Evolutionary conservation across 1,140 invertebrate genomes (phyloP).

Genomic region (Gryon sp.): DNA sequence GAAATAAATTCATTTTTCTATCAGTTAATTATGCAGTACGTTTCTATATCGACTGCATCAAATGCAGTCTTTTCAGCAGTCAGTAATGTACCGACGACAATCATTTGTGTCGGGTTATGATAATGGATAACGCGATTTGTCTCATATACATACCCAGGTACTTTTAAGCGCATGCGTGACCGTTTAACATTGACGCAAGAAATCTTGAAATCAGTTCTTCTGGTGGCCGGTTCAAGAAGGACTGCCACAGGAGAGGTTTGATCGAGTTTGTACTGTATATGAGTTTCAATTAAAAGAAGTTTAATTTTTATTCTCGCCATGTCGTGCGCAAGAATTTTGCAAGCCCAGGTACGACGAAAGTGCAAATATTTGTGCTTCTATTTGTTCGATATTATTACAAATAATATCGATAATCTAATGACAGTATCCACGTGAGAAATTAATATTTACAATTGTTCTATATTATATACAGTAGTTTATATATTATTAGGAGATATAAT

Average conservation of each 20-base stretch:
- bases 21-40: neutral
- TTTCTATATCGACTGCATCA: neutral
- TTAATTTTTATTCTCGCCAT: constrained; percentile 77
- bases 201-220: constrained; percentile 72
- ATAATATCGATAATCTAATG: too few species aligned
- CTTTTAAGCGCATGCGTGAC: constrained; percentile 67
- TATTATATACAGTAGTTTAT: too few species aligned
- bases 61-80: neutral
- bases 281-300: constrained; percentile 39
- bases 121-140: too few species aligned
- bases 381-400: too few species aligned
- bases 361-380: too few species aligned
- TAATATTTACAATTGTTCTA: too few species aligned
- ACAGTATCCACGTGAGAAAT: too few species aligned
- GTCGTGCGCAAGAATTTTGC: constrained; percentile 86
- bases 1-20: too few species aligned
- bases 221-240: constrained; percentile 79
- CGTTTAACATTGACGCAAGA: constrained; percentile 63
- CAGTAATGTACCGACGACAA: constrained; percentile 32
- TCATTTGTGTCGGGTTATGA: neutral
- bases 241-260: constrained; percentile 75
- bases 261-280: constrained; percentile 40
- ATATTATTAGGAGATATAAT: too few species aligned
- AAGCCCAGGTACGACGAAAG: constrained; percentile 86
- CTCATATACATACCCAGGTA: too few species aligned